Evolutionary conservation across 2,797 vertebrate species (phyloP), one percentile per base, ranked within the genome.

Genomic region (Enteromius afrohamiltoni): DNA sequence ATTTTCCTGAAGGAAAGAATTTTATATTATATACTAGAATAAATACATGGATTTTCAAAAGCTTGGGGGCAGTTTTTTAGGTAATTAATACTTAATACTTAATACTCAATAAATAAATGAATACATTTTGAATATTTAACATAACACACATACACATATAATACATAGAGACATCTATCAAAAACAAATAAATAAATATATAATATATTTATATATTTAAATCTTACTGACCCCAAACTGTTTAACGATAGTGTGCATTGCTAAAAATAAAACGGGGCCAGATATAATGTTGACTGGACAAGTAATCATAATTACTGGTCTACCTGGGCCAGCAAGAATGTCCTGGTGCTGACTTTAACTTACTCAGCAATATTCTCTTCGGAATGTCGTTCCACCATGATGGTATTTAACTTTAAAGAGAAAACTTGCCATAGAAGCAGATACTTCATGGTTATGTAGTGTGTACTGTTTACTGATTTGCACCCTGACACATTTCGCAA

Each of bases 301-400:
- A 3, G 0, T 53, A 74, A 53, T 34, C 49, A 34, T 21, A 74
- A 74, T 53, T 74, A 53, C 45, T 71, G 42, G 42, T 23, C 14
- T 4, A 10, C 26, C 42, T 71, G 23, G 14, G 16, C 16, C 47
- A 19, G n/a, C 42, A 47, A 49, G 2, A 71, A 49, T 31, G 21
- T 49, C 26, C 31, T 73, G 21, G 21, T 60, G 37, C 67, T 29
- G 37, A 31, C 51, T 79, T 23, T 51, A 67, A 79, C 62, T 70
- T 71, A 23, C 79, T 80, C 65, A 45, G 79, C 34, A 45, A 26
- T 17, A 60, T 58, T 70, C 1, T 58, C 49, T 62, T 45, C 17
- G 16, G 23, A 62, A 37, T 49, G 19, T 40, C 0, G 1, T 42
- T 71, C 34, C 8, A 3, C 64, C n/a, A 45, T 29, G 16, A 19